Base-by-base conservation (phyloP, 2,797 vertebrate species). In the Lepilemur ruficaudatus region DNA sequence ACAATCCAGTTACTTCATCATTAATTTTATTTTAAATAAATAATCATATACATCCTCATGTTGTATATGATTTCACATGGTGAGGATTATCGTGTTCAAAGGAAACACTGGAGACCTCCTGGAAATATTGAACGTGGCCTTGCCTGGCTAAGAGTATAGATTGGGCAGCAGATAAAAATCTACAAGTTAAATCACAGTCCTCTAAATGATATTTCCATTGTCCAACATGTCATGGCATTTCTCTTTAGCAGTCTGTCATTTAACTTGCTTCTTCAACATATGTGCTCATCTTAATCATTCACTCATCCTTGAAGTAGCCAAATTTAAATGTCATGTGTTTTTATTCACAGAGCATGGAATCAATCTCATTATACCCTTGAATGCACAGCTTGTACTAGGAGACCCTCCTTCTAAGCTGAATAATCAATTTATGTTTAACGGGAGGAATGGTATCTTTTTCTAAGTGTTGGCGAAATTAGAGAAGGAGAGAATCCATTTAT, bases 401-500 rank as follows among this genome's bases (percentile, higher is more conserved):
- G 88, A 70, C 72, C 93, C 96, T 98, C 95, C 88, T 96, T 96
- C 55, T 95, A 95, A 98, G 94, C 97, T 95, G 97, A 96, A 96
- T 97, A 98, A 98, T 98, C 97, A 98, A 98, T 98, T 98, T 95
- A 94, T 97, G 97, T 97, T 98, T 98, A 98, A 98, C 94, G 43
- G 84, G 90, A 90, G 94, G 76, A 96, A 85, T 88, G 88, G 91
- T 89, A 95, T 96, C 96, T 98, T 96, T 96, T 93, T 95, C 91
- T 1, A 0, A 75, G 59, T 80, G 79, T 73, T 98, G 96, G 97
- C 72, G 96, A 76, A 91, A 73, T 46, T 55, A 69, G 96, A 94
- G 87, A 94, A 46, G 11, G 75, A 95, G 70, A 57, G 13, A 83
- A 25, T 83, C 80, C 50, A 30, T 67, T 95, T 95, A 92, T 4